A percentile compares a stretch with the other conserved stretches of the same genome.
Evolutionary conservation across 1,140 invertebrate species (phyloP).

Genomic region (Plectus sambesii): DNA sequence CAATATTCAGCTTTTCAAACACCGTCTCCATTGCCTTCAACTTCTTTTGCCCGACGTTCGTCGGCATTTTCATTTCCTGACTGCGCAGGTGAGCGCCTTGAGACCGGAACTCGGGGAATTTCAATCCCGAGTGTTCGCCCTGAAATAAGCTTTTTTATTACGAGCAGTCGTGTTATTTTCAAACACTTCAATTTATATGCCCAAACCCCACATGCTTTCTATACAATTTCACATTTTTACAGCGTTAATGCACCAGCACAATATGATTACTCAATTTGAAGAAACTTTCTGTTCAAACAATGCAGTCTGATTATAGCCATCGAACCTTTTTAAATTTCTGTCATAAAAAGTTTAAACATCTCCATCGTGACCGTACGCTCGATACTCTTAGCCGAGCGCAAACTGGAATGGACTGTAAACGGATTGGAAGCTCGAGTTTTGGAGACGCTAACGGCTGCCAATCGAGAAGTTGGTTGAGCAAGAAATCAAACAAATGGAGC

Average conservation of each 20-base stretch:
- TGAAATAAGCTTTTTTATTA: slow-evolving; percentile 4
- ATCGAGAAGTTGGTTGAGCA: too few relatives aligned
- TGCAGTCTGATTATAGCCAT: too few relatives aligned
- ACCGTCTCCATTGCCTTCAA: slow-evolving; percentile 25
- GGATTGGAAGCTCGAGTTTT: too few relatives aligned
- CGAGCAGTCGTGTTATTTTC: not conserved
- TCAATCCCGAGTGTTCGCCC: slow-evolving; percentile 18
- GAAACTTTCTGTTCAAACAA: too few relatives aligned
- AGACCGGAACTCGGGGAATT: slow-evolving; percentile 27
- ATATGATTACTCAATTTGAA: too few relatives aligned
- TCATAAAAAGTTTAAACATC: too few relatives aligned
- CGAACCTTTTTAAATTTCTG: too few relatives aligned
- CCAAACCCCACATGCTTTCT: slow-evolving; percentile 9
- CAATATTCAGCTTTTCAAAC: slow-evolving; percentile 21
- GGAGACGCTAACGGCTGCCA: too few relatives aligned
- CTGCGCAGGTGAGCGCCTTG: slow-evolving; percentile 24
- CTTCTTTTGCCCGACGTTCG: slow-evolving; percentile 29
- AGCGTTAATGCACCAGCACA: not conserved
- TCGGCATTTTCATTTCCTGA: slow-evolving; percentile 29
- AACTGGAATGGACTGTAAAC: too few relatives aligned
- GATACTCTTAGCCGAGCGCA: too few relatives aligned
- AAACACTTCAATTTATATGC: slow-evolving; percentile 5
- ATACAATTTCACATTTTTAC: slow-evolving; percentile 7
- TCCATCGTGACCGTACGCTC: too few relatives aligned
- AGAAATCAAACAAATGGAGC: too few relatives aligned